Base-by-base conservation (phyloP, 2,888 invertebrate genomes). In the Xestobium rufovillosum region DNA sequence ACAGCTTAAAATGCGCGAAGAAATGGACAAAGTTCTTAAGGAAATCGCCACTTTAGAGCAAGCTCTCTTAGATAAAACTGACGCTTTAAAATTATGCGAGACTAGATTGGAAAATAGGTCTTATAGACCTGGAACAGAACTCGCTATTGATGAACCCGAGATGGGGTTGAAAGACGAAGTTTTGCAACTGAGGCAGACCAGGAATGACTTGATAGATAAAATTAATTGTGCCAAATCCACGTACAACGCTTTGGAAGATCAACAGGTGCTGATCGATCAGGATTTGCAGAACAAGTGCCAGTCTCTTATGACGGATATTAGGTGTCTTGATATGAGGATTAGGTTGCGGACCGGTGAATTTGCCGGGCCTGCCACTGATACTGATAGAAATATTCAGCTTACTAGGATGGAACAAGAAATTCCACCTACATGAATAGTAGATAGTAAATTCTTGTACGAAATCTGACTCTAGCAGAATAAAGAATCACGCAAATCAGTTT, bases 61-160 rank as follows among this genome's bases (percentile, higher is more conserved):
- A 45, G 79, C 87, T 3, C 70, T 88, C 37, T 64, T 75, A 4
- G 82, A 79, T 39, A 90, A 90, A 68, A 78, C 76, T 0, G 81
- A 84, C 55, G 78, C 80, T 2, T 63, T 84, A 36, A 92, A 91
- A 65, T 72, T 92, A 44, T 87, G 85, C 3, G 86, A 92, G 65
- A 90, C 91, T 0, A 76, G 92, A 17, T 68, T 91, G 41, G 90
- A 91, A 65, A 89, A 86, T 56, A 44, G 64, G 27, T 54, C 57
- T 13, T 83, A 84, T 61, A 72, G 90, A 14, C 54, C 52, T 8
- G 84, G 84, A 3, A 77, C 76, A 41, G 91, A 92, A 57, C 61
- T 83, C 31, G 83, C 83, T 1, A 60, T 78, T 10, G 89, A 89
- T 52, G 82, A 82, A 45, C 75, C 77, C 0, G 81, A 87, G 49